phyloP scores from a whole-genome alignment of 2,797 vertebrate genomes.

The Eleutherodactylus coqui region DNA sequence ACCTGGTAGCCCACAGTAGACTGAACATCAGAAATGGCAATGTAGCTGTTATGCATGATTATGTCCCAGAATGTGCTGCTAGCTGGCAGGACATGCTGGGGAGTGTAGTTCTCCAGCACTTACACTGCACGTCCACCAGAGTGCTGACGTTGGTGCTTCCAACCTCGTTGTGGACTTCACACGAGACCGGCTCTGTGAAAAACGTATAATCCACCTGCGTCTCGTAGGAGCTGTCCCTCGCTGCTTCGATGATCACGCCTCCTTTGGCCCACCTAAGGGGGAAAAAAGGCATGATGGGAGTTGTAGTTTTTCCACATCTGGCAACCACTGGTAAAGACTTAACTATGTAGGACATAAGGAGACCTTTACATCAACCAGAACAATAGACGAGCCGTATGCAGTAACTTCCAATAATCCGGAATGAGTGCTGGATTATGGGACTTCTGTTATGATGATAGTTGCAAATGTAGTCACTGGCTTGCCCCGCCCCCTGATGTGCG shows the following conservation, averaged over 20 bases:
- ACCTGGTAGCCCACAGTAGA: too few relatives aligned
- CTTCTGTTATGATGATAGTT: too few relatives aligned
- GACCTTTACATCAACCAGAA: too few relatives aligned
- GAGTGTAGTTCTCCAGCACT: conserved; percentile 66
- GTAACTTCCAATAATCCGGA: too few relatives aligned
- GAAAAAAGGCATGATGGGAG: not conserved
- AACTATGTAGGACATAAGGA: too few relatives aligned
- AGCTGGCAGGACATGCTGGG: not conserved
- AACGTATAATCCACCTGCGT: conserved; percentile 93
- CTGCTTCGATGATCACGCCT: conserved; percentile 88
- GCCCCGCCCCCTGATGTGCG: too few relatives aligned
- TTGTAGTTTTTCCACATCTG: too few relatives aligned
- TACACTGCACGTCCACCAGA: conserved; percentile 94
- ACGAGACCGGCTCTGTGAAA: conserved; percentile 96
- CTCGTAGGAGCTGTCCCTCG: conserved; percentile 86
- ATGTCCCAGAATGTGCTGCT: not conserved
- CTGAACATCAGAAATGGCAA: too few relatives aligned
- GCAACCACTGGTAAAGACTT: too few relatives aligned
- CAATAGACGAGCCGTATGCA: too few relatives aligned
- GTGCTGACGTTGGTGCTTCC: conserved; percentile 97
- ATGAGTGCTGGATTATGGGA: too few relatives aligned
- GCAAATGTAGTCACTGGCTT: too few relatives aligned
- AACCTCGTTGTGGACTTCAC: conserved; percentile 92
- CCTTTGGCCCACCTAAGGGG: conserved; percentile 91
- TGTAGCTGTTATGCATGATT: not conserved